Evolutionary conservation across 2,113 vertebrate genomes (phyloP).

Genomic region (Erpornis zantholeuca): DNA sequence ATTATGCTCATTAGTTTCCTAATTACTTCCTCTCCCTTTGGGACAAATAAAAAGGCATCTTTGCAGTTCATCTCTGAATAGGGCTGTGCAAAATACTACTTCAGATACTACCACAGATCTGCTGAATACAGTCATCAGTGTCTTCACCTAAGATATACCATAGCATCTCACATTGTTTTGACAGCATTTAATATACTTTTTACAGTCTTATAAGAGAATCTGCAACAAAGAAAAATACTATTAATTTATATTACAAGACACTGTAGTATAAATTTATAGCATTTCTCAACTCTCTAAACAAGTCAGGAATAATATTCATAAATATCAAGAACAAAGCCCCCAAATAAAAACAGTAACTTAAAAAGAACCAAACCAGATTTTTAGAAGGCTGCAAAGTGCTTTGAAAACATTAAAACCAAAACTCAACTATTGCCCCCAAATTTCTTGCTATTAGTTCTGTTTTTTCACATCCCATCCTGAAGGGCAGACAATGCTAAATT

Average conservation of each 20-base stretch:
- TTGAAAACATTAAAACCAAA: not conserved
- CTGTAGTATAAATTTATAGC: not conserved
- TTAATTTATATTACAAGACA: not conserved
- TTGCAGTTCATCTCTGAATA: not conserved
- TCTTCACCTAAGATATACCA: not conserved
- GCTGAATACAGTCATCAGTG: not conserved
- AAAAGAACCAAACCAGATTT: not conserved
- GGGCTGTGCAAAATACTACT: not conserved
- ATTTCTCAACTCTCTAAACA: not conserved
- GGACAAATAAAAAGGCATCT: not conserved
- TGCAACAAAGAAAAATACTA: not conserved
- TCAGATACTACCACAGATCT: not conserved
- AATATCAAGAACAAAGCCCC: not conserved
- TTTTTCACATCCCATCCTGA: not conserved
- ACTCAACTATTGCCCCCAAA: not conserved
- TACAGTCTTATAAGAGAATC: not conserved
- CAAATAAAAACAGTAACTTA: not conserved
- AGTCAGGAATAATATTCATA: not conserved
- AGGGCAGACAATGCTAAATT: not conserved
- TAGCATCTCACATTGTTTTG: not conserved
- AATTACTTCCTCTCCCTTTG: not conserved
- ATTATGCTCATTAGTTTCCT: not conserved
- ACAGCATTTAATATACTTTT: not conserved
- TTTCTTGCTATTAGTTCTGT: not conserved
- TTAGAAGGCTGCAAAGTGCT: not conserved